Base-by-base conservation (phyloP, 2,113 vertebrate species). In the Misgurnus anguillicaudatus region DNA sequence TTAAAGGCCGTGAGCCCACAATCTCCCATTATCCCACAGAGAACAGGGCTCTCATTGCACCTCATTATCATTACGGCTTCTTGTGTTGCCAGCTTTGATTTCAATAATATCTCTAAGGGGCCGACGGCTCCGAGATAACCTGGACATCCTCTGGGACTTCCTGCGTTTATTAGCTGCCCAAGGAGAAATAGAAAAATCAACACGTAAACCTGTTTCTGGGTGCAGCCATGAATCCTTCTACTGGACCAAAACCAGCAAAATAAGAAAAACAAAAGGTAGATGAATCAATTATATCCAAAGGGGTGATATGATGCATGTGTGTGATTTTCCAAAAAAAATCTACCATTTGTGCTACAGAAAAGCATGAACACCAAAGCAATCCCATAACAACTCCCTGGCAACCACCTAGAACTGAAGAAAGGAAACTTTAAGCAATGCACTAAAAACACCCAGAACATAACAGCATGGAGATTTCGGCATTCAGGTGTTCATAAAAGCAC, bases 11-110 rank as follows among this genome's bases (percentile, higher is more conserved):
- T 62, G 72, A 75, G 55, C 58, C 31, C 72, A 75, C 41, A 62
- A 21, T 75, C 72, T 75, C 14, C 58, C 58, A 60, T 24, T 13
- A 62, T 48, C 58, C 58, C 58, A 0, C 58, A 48, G 58, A 62
- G 55, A 75, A 21, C 41, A 36, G 72, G n/a, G 72, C 24, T 62
- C 58, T 75, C 57, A 62, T 62, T 62, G 58, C 72, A 0, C 41
- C 58, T 75, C 58, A 75, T 75, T 62, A 75, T 75, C 58, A 75
- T 75, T 75, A 75, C 5, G 72, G 19, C 72, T 75, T 21, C 72
- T 75, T 75, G 72, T 62, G 72, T 47, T 62, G 17, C 21, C 45
- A 41, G 21, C 58, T 62, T 75, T 62, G 21, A 62, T 62, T 62
- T 62, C 72, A 42, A 60, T 42, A 73, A 60, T 73, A 58, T 42